Base-by-base conservation (phyloP, 2,113 vertebrate genomes). In the Seriola aureovittata region DNA sequence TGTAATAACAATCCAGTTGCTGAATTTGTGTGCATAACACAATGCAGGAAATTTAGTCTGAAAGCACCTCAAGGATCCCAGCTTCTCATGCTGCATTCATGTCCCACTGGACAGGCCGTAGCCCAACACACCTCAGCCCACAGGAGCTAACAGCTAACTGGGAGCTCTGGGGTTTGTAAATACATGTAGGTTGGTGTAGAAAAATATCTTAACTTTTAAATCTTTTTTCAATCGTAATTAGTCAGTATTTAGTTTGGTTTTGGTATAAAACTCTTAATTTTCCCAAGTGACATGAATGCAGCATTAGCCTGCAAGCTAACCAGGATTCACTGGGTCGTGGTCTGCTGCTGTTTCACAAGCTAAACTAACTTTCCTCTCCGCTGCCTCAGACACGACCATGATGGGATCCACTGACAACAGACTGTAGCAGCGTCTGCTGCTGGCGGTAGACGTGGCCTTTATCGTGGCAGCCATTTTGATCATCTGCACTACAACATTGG, bases 401-500 rank as follows among this genome's bases (percentile, higher is more conserved):
- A 42, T 64, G 77, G 63, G 79, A 81, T 71, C 71, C 80, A 74
- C 59, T 73, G 58, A 78, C 70, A 80, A 60, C 74, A 57, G 74
- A 82, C 69, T 44, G 59, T 9, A 59, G 46, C 62, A 78, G 55
- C 81, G 67, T 70, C 57, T 29, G 74, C 42, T 74, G 82, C 59
- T 65, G 46, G 65, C 66, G 71, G 65, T 84, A 63, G 64, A 42
- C 81, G 74, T 34, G 66, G 70, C 75, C 68, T 88, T 75, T 84
- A 68, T 85, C 71, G 59, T 78, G 78, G 70, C 59, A 78, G 89
- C 86, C 78, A 84, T 90, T 88, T 82, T 84, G 84, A 88, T 90
- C 78, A 69, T 88, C 62, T 85, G 60, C 71, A 82, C 78, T 75
- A 66, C 74, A 82, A 72, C 71, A 65, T 50, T 79, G 78, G 65